Base-by-base conservation (phyloP, 2,113 vertebrate genomes). In the Ctenomys sociabilis region DNA sequence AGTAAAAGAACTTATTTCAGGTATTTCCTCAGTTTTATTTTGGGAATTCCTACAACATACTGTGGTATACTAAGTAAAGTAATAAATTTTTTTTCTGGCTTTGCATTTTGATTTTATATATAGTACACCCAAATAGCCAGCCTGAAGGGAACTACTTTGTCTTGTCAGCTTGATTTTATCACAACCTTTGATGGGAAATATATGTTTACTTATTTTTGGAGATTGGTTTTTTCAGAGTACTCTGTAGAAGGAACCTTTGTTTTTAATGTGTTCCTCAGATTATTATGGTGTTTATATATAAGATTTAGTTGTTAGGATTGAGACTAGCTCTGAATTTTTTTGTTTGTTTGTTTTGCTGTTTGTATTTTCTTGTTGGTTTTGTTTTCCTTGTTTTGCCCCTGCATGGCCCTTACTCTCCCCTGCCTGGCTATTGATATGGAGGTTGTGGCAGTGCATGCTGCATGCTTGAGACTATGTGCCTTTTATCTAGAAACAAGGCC, bases 391-490 rank as follows among this genome's bases (percentile, higher is more conserved):
- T 96, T 94, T 96, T 87, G 86, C 83, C 90, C 95, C 92, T 73
- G 97, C 97, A 98, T 87, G 97, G 21, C 32, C 68, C 66, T 72
- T 54, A 0, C 66, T n/a, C 64, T 43, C 82, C 77, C 73, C 81
- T 91, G 77, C 95, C 92, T 95, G 97, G 96, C 96, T 95, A 1
- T 86, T 87, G 93, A 57, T 93, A 32, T 78, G 73, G 93, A 35
- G 72, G 95, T 80, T 93, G 52, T 72, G 64, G 88, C 85, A 54
- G 35, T 95, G 97, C 97, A 95, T 96, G 97, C 83, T 90, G 95
- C 97, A 96, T 96, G 97, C 90, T 57, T 68, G 70, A 43, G 78
- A 37, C 59, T 11, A 3, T 4, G 7, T 40, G 32, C 73, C 91
- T 59, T 26, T 52, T 14, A 13, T 14, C n/a, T 72, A n/a, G 88